Conservation (phyloP, 2,888 invertebrate genomes). For the Vesta saturnalis region DNA sequence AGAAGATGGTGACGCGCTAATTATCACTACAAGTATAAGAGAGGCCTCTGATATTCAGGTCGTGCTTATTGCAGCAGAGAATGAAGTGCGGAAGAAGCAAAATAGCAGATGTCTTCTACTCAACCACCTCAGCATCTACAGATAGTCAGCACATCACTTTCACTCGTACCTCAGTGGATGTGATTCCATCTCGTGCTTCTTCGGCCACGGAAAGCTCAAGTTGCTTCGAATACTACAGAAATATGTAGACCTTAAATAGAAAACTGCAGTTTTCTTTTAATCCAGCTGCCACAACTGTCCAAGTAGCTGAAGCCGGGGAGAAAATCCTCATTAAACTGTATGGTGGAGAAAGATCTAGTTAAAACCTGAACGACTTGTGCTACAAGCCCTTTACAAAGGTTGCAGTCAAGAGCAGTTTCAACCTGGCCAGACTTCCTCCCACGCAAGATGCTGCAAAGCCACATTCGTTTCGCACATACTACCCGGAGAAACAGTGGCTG, state of each 20-base stretch:
- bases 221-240: slow-evolving; percentile 5
- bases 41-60: background rate
- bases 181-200: background rate
- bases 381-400: background rate
- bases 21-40: background rate
- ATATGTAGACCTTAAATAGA: background rate
- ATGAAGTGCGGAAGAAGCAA: background rate
- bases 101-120: slow-evolving; percentile 2
- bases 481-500: background rate
- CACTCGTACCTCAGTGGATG: background rate
- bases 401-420: slow-evolving; percentile 3
- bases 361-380: background rate
- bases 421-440: slow-evolving; percentile 1
- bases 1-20: background rate
- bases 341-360: background rate
- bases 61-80: background rate
- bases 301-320: slow-evolving; percentile 5
- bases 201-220: slow-evolving; percentile 1
- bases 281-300: background rate
- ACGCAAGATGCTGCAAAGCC: slow-evolving; percentile 3
- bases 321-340: background rate
- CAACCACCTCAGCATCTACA: slow-evolving; percentile 1
- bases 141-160: background rate
- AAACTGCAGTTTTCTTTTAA: background rate
- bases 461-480: background rate